Evolutionary conservation across 35 echinoderm and acorn worm genomes (phyloP), one percentile per base, ranked within the genome.

Genomic region (Ophiothrix spiculata): DNA sequence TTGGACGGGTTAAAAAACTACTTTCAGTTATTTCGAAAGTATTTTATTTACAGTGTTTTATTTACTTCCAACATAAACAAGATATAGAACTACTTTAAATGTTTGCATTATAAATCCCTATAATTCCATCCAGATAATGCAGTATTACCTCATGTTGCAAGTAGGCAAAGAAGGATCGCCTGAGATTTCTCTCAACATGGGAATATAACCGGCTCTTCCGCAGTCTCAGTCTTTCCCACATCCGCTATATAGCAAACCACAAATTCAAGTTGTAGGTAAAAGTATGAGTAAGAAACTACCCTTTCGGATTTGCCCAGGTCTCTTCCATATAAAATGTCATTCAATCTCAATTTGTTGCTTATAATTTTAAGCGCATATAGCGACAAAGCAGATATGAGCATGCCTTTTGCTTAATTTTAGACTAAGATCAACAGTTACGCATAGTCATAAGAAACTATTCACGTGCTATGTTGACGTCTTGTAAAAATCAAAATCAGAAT

Each of bases 171-270:
- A n/a, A n/a, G n/a, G n/a, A n/a, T n/a, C 4, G 60, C 60, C 60
- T 15, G 60, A 69, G 60, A 25, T 69, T 69, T 25, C 60, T 69
- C 17, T 69, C 60, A 69, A 28, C 60, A 69, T 4, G 23, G 6
- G 4, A n/a, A 69, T 69, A 6, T 12, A 69, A 69, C 60, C 17
- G 29, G 60, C 60, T 69, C 60, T 69, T 69, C 60, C 60, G 17
- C 60, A 69, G 60, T 25, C 60, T 69, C 60, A 69, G 17, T 15
- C 10, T 69, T n/a, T n/a, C n/a, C 23, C 60, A 69, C 25, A 69
- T 69, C 60, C 60, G 60, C 60, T 25, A n/a, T n/a, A 69, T 69
- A 25, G 29, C 60, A 69, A 69, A 69, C 60, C 60, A n/a, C 60
- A 69, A 28, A n/a, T 69, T 12, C 2, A 69, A n/a, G 3, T 4